These are phyloP conservation scores for Scaptomyza hsui DNA, from an alignment of 1,140 invertebrate genomes.

Conservation along the genomic window DNA sequence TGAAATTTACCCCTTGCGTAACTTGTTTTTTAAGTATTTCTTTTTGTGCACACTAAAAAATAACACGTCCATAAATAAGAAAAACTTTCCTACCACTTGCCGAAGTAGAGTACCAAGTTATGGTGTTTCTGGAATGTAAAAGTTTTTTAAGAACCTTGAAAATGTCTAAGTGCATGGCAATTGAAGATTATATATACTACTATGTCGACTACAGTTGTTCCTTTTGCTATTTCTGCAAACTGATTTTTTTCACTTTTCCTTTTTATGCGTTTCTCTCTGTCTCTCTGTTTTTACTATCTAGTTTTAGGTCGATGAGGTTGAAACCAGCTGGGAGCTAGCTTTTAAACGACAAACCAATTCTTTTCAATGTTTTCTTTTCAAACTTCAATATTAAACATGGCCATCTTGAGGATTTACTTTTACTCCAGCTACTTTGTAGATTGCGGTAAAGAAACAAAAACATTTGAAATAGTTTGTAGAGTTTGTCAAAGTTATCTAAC, in stretches of 20 bases:
- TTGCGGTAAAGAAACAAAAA: neutral
- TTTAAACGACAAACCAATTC: neutral
- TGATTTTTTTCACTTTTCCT: conserved; percentile 12
- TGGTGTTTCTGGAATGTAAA: neutral
- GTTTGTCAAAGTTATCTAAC: neutral
- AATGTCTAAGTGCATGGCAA: conserved; percentile 39
- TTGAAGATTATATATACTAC: conserved; percentile 33
- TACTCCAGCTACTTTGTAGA: conserved; percentile 5
- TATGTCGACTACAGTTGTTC: conserved; percentile 11
- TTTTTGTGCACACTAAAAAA: conserved; percentile 5
- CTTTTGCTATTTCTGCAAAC: conserved; percentile 9
- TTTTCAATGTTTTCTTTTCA: neutral
- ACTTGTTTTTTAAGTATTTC: conserved; percentile 59
- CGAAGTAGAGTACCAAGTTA: conserved; percentile 1
- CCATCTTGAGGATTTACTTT: neutral
- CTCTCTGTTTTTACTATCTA: no score
- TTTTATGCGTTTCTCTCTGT: neutral
- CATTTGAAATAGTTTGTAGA: neutral
- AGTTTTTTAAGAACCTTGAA: conserved; percentile 35
- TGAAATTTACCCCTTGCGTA: conserved; percentile 45
- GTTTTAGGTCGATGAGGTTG: conserved; percentile 12
- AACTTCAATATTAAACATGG: neutral
- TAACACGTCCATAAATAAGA: conserved; percentile 74
- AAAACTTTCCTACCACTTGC: conserved; percentile 37
- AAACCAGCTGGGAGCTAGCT: conserved; percentile 18